Evolutionary conservation across 1,140 invertebrate genomes (phyloP), one percentile per base, ranked within the genome.

Genomic region (Dolichoris vasculosae): DNA sequence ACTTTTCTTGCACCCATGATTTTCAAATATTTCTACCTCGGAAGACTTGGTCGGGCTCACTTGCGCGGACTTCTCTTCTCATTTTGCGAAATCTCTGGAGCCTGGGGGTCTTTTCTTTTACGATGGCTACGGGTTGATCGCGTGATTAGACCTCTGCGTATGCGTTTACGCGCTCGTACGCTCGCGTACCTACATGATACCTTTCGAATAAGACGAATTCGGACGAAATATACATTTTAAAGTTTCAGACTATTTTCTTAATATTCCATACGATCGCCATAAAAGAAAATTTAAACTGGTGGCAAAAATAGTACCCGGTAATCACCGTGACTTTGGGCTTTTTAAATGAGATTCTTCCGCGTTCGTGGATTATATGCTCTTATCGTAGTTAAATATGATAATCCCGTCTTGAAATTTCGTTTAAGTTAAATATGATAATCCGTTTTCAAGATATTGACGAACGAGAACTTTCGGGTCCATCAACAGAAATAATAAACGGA

Each of bases 381-480:
- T 26, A 59, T 59, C 23, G 26, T 59, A 26, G 55, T 59, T 59
- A 59, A 59, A 59, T 59, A 59, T 59, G 55, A 59, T 59, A 59
- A 59, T 69, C 35, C 11, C 35, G 20, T 38, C 23, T 6, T 20
- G 67, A 7, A 20, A 20, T 20, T 35, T 35, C 67, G 30, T 20
- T 35, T 38, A 69, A 69, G 30, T 69, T 69, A 69, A 69, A 38
- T 69, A 69, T 69, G 67, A 35, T 69, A 69, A 69, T 69, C 32
- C 67, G 13, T 32, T 69, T 38, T 38, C 67, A 38, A 69, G 67
- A 38, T 69, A 69, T 69, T 69, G 67, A 20, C 35, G 35, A 40
- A 59, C 55, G 55, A 59, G 13, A 26, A 59, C 23, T 59, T 59
- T 23, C 1, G 26, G 13, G 55, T 59, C 55, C 23, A 59, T 59